Base-by-base conservation (phyloP, 2,797 vertebrate species). In the Synaphobranchus kaupii region DNA sequence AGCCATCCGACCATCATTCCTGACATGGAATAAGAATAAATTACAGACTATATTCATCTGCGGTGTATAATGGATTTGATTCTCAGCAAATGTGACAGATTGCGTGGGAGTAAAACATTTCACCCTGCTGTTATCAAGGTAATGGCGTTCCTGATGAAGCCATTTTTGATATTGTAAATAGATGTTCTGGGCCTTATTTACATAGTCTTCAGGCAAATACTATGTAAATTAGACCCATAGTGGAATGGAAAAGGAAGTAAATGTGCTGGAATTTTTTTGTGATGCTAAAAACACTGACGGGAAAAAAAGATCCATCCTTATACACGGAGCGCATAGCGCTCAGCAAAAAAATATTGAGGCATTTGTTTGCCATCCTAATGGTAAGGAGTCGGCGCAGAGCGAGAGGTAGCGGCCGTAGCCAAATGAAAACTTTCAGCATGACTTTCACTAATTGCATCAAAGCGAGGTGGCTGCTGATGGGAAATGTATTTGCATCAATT, bases 401-500 rank as follows among this genome's bases (percentile, higher is more conserved):
- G 0, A n/a, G 78, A 25, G 78, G 47, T 39, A 50, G 15, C 47
- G 47, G 44, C 47, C 44, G 47, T 81, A 3, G 22, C 17, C 78
- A 47, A 25, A 48, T 9, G 20, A 81, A 48, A 50, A 48, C 78
- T 25, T 50, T 50, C 78, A 48, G 78, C 15, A 22, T 47, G 39
- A 78, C 39, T 78, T 78, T 78, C 73, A 44, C 31, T 48, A 81
- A 81, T 48, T 81, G 47, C 9, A 25, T 81, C 44, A 81, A 81
- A 47, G 47, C 39, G 22, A 48, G 47, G 47, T 20, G 47, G 78
- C 20, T 31, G 25, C 78, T 81, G 78, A 50, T 80, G 78, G 47
- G 6, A 25, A 81, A 81, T 47, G 17, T 48, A 47, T 81, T 25
- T 80, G 39, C 15, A 80, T 80, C 20, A 20, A 47, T 47, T 80